phyloP scores from a whole-genome alignment of 2,797 vertebrate genomes.

The Poecilia wingei region DNA sequence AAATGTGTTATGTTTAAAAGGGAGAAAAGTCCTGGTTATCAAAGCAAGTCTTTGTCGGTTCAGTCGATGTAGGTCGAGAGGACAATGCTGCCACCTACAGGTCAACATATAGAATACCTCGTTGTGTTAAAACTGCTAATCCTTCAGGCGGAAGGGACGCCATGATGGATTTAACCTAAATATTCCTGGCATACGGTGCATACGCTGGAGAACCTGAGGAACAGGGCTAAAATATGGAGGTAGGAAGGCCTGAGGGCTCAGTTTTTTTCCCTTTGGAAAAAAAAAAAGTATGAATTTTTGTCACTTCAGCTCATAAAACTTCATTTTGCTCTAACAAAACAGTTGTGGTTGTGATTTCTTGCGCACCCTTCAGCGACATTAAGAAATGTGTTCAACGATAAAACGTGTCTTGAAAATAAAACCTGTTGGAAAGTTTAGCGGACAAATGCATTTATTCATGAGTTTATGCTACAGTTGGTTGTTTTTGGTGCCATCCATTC shows the following conservation, averaged over 20 bases:
- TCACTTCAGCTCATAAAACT: conserved; percentile 13
- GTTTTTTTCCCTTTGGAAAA: neutral
- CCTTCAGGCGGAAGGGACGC: neutral
- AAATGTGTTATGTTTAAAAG: conserved; percentile 7
- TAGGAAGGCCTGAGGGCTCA: neutral
- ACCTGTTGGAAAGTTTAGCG: neutral
- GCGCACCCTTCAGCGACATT: neutral
- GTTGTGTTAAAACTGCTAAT: neutral
- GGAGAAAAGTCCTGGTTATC: neutral
- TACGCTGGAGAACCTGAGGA: neutral
- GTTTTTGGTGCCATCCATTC: neutral
- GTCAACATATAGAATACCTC: neutral
- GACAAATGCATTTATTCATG: neutral
- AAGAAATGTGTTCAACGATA: neutral
- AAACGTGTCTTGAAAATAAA: neutral
- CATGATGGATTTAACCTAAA: neutral
- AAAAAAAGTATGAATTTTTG: neutral
- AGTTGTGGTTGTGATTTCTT: neutral
- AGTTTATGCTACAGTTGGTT: neutral
- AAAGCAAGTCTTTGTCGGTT: neutral
- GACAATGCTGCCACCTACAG: conserved; percentile 53
- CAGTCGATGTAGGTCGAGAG: conserved; percentile 1
- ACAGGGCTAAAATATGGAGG: neutral
- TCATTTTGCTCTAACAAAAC: neutral
- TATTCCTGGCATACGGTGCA: neutral